These are phyloP conservation scores for Azemiops feae DNA, from an alignment of 2,113 vertebrate genomes.

Conservation along the genomic window DNA sequence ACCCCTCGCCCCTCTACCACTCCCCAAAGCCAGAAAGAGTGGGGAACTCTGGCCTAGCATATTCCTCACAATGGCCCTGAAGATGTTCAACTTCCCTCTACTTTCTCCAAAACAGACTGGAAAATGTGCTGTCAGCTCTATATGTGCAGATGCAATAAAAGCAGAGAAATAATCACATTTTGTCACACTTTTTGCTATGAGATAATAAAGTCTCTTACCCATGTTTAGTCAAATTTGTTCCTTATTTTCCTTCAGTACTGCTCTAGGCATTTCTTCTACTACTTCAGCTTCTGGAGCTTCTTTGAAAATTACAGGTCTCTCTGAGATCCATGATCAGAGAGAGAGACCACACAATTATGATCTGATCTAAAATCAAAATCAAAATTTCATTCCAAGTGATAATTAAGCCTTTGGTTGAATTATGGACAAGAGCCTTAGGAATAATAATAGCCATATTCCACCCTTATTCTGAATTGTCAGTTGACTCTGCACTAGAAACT, in stretches of 20 bases:
- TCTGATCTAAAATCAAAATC: neutral
- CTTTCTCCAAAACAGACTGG: neutral
- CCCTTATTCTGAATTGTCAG: neutral
- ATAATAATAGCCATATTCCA: neutral
- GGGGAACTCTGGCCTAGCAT: neutral
- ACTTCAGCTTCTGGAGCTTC: neutral
- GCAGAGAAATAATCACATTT: neutral
- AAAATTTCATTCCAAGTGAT: neutral
- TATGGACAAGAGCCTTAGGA: neutral
- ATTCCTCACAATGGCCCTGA: neutral
- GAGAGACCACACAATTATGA: neutral
- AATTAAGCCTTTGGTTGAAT: neutral
- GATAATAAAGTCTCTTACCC: neutral
- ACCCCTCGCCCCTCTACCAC: neutral
- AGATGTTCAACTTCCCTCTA: neutral
- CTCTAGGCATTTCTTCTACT: neutral
- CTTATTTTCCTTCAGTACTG: neutral
- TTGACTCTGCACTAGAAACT: neutral
- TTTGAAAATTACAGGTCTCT: neutral
- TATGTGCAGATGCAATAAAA: neutral
- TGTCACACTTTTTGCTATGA: neutral
- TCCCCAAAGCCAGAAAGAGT: neutral
- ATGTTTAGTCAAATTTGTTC: neutral
- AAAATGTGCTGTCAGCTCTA: neutral
- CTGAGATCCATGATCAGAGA: neutral